A percentile compares a stretch with the other conserved stretches of the same genome.
Evolutionary conservation across 2,113 vertebrate species (phyloP).

Genomic region (Leuciscus idus): DNA sequence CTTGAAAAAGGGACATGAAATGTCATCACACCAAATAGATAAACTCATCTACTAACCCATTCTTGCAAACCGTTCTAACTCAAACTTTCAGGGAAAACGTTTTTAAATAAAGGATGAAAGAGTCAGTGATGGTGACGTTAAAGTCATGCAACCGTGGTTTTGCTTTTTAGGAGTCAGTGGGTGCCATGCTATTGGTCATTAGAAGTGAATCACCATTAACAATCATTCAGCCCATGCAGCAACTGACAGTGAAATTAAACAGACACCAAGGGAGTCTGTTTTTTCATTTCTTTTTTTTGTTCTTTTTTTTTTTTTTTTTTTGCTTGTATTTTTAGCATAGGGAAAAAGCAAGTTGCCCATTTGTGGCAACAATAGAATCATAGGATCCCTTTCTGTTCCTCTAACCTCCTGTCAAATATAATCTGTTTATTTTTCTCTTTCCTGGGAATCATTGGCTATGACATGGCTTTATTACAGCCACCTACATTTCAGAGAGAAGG

Average conservation of each 20-base stretch:
- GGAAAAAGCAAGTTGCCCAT: slow-evolving; percentile 33
- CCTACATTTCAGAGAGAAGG: slow-evolving; percentile 26
- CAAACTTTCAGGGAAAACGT: too few species aligned
- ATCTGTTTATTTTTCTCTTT: slow-evolving; percentile 28
- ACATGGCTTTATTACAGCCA: slow-evolving; percentile 21
- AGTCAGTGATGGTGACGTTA: background rate
- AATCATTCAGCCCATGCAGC: background rate
- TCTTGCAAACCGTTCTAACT: too few species aligned
- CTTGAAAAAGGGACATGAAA: too few species aligned
- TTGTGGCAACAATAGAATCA: slow-evolving; percentile 25
- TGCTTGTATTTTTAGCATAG: slow-evolving; percentile 39
- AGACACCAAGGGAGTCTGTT: slow-evolving; percentile 22
- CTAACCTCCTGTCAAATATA: slow-evolving; percentile 34
- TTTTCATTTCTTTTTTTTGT: background rate
- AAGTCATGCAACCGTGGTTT: background rate
- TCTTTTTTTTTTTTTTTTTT: background rate
- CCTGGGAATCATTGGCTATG: background rate
- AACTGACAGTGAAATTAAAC: slow-evolving; percentile 42
- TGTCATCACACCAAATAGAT: too few species aligned
- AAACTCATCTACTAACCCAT: too few species aligned
- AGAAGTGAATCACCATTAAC: slow-evolving; percentile 19
- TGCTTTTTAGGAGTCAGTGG: background rate
- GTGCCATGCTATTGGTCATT: background rate
- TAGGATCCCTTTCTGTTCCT: slow-evolving; percentile 1
- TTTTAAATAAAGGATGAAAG: background rate